Evolutionary conservation across 2,797 vertebrate genomes (phyloP), one percentile per base, ranked within the genome.

Genomic region (Chelidonichthys spinosus): DNA sequence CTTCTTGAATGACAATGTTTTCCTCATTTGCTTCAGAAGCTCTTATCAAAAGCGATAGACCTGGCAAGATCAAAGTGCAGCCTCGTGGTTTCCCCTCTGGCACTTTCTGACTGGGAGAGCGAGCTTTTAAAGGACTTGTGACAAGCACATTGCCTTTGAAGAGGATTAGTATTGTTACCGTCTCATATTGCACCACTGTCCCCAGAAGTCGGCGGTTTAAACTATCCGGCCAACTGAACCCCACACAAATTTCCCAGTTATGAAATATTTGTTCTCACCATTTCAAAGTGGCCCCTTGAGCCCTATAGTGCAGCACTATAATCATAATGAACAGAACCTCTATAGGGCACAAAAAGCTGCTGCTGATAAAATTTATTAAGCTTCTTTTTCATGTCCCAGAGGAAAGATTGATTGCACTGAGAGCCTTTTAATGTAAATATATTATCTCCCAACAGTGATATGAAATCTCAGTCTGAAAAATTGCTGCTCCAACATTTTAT

Each of bases 121-220:
- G 54, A 81, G 67, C 79, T 92, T 91, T 90, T 87, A 86, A 90
- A 90, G 83, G 80, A 85, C 90, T 82, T 84, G 89, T 87, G 90
- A 94, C 92, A 86, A 87, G 84, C 85, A 53, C 64, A 40, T 74
- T 76, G 85, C 89, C 92, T 94, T 94, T 94, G 93, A 94, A 93
- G 92, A 54, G 3, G 81, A 80, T 87, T 81, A 81, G 90, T 66
- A 89, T 92, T 91, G 92, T 93, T 89, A 82, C 84, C 42, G 49
- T 90, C 85, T 92, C 93, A 81, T 77, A 81, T 93, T 93, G 85
- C 91, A 91, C 87, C 17, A 70, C 76, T 71, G 81, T 89, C 88
- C 77, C 78, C 69, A 83, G 81, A 81, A 89, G 52, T 59, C 54
- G 17, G 59, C 25, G 76, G 79, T 85, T 90, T 70, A 78, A 85